Conservation (phyloP, 1,140 invertebrate genomes). For the Popillia japonica region DNA sequence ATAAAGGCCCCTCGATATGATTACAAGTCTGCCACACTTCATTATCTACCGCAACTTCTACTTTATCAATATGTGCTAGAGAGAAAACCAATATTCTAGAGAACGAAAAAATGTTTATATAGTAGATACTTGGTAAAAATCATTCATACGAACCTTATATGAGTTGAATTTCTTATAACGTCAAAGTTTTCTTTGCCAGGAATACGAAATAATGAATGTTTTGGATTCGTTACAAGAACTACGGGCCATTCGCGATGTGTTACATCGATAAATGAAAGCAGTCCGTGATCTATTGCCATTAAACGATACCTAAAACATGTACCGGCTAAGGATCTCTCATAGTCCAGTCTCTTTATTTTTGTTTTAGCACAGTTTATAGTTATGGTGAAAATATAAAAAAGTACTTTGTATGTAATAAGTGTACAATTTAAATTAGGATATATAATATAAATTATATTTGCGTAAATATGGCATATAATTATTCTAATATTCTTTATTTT, state of each 20-base stretch:
- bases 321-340: too few relatives aligned
- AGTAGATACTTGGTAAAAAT: too few relatives aligned
- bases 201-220: constrained; percentile 78
- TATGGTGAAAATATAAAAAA: too few relatives aligned
- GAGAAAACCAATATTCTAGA: constrained; percentile 79
- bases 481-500: too few relatives aligned
- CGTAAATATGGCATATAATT: too few relatives aligned
- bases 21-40: constrained; percentile 70
- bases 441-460: too few relatives aligned
- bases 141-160: constrained; percentile 71
- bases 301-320: constrained; percentile 77
- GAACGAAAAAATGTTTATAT: too few relatives aligned
- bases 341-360: too few relatives aligned
- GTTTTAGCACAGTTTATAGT: too few relatives aligned
- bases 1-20: constrained; percentile 74
- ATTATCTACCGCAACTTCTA: constrained; percentile 73
- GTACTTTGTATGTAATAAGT: too few relatives aligned
- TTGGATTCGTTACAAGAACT: constrained; percentile 88
- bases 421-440: too few relatives aligned
- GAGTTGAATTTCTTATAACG: constrained; percentile 75
- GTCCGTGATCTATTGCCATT: constrained; percentile 85
- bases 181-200: constrained; percentile 77
- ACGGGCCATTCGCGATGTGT: constrained; percentile 82
- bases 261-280: constrained; percentile 89
- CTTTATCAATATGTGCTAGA: constrained; percentile 67